Evolutionary conservation across 2,797 vertebrate species (phyloP).

Genomic region (Lerista edwardsae): DNA sequence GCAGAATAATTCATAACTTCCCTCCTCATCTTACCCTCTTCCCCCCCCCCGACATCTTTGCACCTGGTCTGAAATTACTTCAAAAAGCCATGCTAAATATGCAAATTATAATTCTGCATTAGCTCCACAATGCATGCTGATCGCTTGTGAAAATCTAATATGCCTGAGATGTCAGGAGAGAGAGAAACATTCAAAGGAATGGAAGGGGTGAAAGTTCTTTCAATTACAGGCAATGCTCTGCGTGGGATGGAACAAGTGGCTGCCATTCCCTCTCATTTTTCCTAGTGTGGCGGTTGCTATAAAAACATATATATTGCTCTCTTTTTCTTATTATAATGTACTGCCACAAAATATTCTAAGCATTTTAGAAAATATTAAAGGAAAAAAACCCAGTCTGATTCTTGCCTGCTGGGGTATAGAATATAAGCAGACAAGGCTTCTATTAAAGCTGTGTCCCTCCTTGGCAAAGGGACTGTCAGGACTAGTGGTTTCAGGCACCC

Average conservation of each 20-base stretch:
- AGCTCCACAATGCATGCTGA: slow-evolving; percentile 41
- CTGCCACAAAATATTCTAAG: neutral
- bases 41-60: neutral
- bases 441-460: too few species aligned
- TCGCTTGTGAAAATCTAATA: slow-evolving; percentile 38
- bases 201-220: slow-evolving; percentile 29
- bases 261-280: slow-evolving; percentile 37
- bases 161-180: slow-evolving; percentile 46
- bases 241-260: slow-evolving; percentile 38
- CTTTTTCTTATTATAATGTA: slow-evolving; percentile 25
- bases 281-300: slow-evolving; percentile 12
- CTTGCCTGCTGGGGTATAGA: neutral
- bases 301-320: slow-evolving; percentile 41
- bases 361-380: neutral
- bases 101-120: slow-evolving; percentile 66
- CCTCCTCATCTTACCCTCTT: slow-evolving; percentile 5
- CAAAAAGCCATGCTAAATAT: slow-evolving; percentile 59
- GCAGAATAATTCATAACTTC: slow-evolving; percentile 51
- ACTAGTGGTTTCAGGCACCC: too few species aligned
- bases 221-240: slow-evolving; percentile 49
- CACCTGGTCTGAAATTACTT: slow-evolving; percentile 57
- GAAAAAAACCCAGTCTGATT: neutral
- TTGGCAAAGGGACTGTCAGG: too few species aligned
- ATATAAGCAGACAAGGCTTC: too few species aligned
- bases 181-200: slow-evolving; percentile 26